A percentile compares a stretch with the other conserved stretches of the same genome.
Evolutionary conservation across 2,888 invertebrate species (phyloP).

Genomic region (Drosophila paracracens): DNA sequence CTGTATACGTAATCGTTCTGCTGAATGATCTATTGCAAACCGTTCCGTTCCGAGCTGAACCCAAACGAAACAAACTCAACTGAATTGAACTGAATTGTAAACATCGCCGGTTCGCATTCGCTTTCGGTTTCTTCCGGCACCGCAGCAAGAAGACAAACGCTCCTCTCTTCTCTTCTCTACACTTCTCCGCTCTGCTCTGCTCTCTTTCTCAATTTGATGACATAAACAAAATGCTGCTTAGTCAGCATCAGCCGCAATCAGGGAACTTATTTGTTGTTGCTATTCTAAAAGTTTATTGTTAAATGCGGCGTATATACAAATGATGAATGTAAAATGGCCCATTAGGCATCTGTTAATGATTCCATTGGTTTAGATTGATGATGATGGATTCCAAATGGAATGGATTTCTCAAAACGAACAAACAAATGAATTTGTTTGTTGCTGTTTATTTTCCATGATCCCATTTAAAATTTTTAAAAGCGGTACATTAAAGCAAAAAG

Average conservation of each 20-base stretch:
- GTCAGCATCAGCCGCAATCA: conserved; percentile 31
- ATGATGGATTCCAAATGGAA: neutral
- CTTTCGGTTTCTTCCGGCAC: conserved; percentile 69
- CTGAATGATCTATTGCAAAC: conserved; percentile 19
- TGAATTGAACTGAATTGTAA: conserved; percentile 25
- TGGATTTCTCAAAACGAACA: neutral
- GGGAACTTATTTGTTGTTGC: conserved; percentile 21
- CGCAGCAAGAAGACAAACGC: neutral
- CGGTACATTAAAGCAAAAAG: neutral
- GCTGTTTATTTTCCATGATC: neutral
- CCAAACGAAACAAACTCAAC: conserved; percentile 6
- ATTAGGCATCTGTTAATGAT: conserved; percentile 2
- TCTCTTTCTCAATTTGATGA: conserved; percentile 38
- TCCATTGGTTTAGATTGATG: neutral
- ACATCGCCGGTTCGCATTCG: conserved; percentile 19
- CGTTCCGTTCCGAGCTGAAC: conserved; percentile 15
- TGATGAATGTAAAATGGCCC: conserved; percentile 13
- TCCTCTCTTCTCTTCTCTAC: conserved; percentile 17
- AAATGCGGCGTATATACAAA: conserved; percentile 21
- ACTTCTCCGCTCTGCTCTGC: conserved; percentile 7
- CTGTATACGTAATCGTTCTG: conserved; percentile 1
- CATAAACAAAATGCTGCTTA: conserved; percentile 61
- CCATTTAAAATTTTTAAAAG: neutral
- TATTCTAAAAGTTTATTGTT: conserved; percentile 15
- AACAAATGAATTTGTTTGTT: neutral